Base-by-base conservation (phyloP, 37 sponge, comb jelly and placozoan genomes). In the Bolinopsis microptera region DNA sequence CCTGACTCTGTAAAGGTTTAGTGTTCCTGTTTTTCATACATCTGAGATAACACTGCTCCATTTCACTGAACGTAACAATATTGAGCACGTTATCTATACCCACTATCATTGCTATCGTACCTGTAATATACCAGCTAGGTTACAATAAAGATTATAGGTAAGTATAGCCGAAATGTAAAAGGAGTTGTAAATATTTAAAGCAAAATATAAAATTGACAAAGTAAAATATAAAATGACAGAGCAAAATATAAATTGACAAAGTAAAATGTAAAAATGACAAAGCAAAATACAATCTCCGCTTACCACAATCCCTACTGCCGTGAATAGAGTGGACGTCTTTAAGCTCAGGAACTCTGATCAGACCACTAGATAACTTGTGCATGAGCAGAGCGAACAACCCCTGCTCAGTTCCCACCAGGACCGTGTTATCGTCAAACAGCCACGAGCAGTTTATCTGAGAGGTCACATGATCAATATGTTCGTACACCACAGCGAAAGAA, bases 1-100 rank as follows among this genome's bases (percentile, higher is more conserved):
- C 82, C 82, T 80, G 82, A 8, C 32, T 35, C 37, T 80, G 82
- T 3, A 80, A 37, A 22, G 82, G 37, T 35, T 80, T 80, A 30
- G 38, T 80, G 37, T 80, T 80, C 23, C 82, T 27, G 37, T 80
- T 80, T 33, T 35, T 80, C 38, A 35, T 80, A 34, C 37, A 80
- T 30, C 82, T 80, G 21, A 80, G 37, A 80, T 80, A 80, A 37
- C 82, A 80, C 82, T 80, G 82, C 22, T 80, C 82, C 82, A 80
- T 80, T 37, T 80, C 82, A 36, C 9, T 34, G 30, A 36, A 80
- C 37, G 82, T 34, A 16, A 80, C 82, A 34, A 32, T 36, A 37
- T 80, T 80, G 37, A 80, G 82, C 3, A 80, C 82, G 22, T 35
- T 28, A 30, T 80, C 82, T 34, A 80, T 80, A 23, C 82, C 82